Base-by-base conservation (phyloP, 1,140 invertebrate species). In the Microplitis mediator region DNA sequence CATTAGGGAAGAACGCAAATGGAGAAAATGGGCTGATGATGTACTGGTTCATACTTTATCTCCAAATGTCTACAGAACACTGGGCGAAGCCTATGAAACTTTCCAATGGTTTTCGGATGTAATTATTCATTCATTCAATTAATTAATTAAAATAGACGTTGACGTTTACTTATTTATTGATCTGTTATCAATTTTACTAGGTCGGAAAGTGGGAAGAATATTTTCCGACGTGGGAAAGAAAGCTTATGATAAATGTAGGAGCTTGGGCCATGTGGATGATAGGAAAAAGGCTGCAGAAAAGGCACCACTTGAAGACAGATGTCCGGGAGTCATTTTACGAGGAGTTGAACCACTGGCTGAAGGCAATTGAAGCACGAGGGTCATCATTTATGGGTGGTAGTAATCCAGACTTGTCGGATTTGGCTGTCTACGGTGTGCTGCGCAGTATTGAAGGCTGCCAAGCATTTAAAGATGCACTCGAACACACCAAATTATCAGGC, bases 21-120 rank as follows among this genome's bases (percentile, higher is more conserved):
- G 97, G 97, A 89, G 98, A 73, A 91, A 93, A 81, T 99, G 98
- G 98, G 93, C 93, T 0, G 98, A 99, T 85, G 90, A 92, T 62
- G 91, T 93, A 61, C 89, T 98, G 8, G 96, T 99, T 1, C 97
- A 99, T 82, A 91, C 92, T 0, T 88, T 99, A 54, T 99, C 98
- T 3, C 98, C 98, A 9, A 99, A 99, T 88, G 96, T 99, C 63
- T 99, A 99, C 81, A 90, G 96, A 70, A 96, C 94, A 0, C 84
- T 89, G 4, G 82, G 85, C 4, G 98, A 99, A 89, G 90, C 98
- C 0, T 83, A 97, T 16, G 91, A 97, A 83, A 93, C 97, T 0
- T 98, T 99, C 82, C 91, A 93, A 74, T 97, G 95, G 92, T 98
- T 98, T 86, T 95, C 95, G 9, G 84, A 94, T 77, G 91, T 91